Evolutionary conservation across 1,140 invertebrate genomes (phyloP), one percentile per base, ranked within the genome.

Genomic region (Acyrthosiphon pisum): DNA sequence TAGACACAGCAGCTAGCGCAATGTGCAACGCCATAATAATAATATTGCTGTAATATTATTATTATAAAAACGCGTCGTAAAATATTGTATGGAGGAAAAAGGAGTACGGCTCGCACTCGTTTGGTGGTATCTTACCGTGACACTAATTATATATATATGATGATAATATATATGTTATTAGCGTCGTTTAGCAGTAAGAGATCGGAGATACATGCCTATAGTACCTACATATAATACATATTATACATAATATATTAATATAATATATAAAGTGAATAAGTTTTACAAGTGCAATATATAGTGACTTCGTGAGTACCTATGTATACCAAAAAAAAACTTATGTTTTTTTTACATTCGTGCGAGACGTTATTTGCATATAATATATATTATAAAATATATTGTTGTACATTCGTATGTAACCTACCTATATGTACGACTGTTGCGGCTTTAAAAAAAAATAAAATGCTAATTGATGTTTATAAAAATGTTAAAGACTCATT

Each of bases 401-500:
- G n/a, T 35, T 37, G 76, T 37, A 3, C 76, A 8, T 37, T 37
- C 20, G 35, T 83, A 23, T 83, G 18, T n/a, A 76, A n/a, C 20
- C 20, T 23, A 37, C n/a, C 76, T 37, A 37, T 37, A 37, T 30
- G 23, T 37, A 83, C 60, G 30, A 30, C 11, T 44, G 37, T 84
- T 26, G 23, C 11, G 9, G 83, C 9, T 41, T 41, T 14, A 86
- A 44, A 86, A 86, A 86, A 44, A 86, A 86, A 46, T 41, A 44
- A 86, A 86, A 84, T 84, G 23, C 84, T 46, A 86, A 86, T 86
- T 86, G 41, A 44, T 46, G 84, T 86, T 46, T 44, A 30, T 86
- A 46, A 86, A 86, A 86, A 46, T 41, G 84, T 46, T 46, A 86
- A 86, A 86, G 35, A 84, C 81, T 84, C 81, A 41, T 84, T 84